Evolutionary conservation across 2,113 vertebrate species (phyloP), one percentile per base, ranked within the genome.

Genomic region (Dissostichus mawsoni): DNA sequence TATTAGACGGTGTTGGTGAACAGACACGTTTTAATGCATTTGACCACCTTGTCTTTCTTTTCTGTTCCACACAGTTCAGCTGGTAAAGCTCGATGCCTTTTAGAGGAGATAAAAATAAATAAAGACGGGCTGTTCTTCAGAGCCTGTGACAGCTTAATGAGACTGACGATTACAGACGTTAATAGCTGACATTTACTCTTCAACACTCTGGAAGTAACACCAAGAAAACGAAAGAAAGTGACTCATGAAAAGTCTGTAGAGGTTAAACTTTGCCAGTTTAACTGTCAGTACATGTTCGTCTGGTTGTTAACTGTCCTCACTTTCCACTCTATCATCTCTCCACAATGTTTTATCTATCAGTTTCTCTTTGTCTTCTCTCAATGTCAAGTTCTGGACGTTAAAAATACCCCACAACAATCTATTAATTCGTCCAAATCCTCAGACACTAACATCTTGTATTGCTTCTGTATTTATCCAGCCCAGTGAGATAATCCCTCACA

Each of bases 401-500:
- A 3, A 29, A 29, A 29, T 29, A 29, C 29, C 3, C 3, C 3
- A 2, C 25, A 3, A 3, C 25, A 29, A 29, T 29, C 25, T 29
- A 29, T 29, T 29, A 3, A 29, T 29, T 29, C 25, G 3, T 29
- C 25, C 25, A 29, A 29, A 2, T 29, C 25, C 25, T 29, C 25
- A 3, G 25, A 29, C 3, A 29, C 25, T 3, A 29, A 3, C 25
- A 3, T 29, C 3, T 29, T 29, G 3, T 3, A 29, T 29, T 29
- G 3, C 29, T 29, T 29, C 29, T 56, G 67, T 69, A 78, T 81
- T 75, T 70, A 82, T 89, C 48, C 68, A 55, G 57, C 12, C 69
- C 11, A 1, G n/a, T 47, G 41, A 62, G 61, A 44, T 16, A 77
- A 85, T 81, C 63, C 29, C 74, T 72, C 58, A 41, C 36, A 80